Evolutionary conservation across 1,140 invertebrate genomes (phyloP).

Genomic region (Cyclina sinensis): DNA sequence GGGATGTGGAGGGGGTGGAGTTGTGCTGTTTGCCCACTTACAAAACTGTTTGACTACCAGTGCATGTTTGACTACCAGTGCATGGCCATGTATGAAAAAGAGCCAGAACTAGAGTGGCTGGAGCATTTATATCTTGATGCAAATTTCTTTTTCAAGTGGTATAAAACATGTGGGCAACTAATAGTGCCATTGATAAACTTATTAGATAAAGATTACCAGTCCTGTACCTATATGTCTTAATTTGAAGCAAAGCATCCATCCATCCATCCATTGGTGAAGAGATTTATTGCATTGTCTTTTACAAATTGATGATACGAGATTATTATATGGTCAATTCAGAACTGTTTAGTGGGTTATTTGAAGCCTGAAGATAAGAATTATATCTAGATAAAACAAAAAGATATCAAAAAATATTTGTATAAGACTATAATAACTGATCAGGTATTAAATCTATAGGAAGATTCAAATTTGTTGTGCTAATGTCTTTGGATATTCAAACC

Average conservation of each 20-base stretch:
- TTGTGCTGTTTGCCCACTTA: too few species aligned
- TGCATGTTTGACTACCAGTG: too few species aligned
- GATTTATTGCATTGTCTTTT: background rate
- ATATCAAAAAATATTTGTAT: slow-evolving; percentile 21
- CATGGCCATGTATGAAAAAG: too few species aligned
- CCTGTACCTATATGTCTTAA: background rate
- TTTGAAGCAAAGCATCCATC: background rate
- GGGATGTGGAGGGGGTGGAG: too few species aligned
- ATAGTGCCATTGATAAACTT: too few species aligned
- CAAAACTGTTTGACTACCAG: too few species aligned
- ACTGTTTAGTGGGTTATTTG: background rate
- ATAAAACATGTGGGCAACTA: too few species aligned
- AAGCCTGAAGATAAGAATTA: background rate
- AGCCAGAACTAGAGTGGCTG: too few species aligned
- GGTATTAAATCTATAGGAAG: slow-evolving; percentile 30
- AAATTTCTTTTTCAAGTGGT: too few species aligned
- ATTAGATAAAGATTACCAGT: too few species aligned
- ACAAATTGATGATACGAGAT: background rate
- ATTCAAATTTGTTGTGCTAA: background rate
- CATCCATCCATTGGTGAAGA: background rate
- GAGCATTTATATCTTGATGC: too few species aligned
- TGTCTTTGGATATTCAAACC: too few species aligned
- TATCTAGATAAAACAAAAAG: slow-evolving; percentile 45
- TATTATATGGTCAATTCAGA: background rate
- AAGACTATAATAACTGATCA: background rate